A percentile compares a stretch with the other conserved stretches of the same genome.
Evolutionary conservation across 1,140 invertebrate genomes (phyloP).

Genomic region (Tribolium castaneum): DNA sequence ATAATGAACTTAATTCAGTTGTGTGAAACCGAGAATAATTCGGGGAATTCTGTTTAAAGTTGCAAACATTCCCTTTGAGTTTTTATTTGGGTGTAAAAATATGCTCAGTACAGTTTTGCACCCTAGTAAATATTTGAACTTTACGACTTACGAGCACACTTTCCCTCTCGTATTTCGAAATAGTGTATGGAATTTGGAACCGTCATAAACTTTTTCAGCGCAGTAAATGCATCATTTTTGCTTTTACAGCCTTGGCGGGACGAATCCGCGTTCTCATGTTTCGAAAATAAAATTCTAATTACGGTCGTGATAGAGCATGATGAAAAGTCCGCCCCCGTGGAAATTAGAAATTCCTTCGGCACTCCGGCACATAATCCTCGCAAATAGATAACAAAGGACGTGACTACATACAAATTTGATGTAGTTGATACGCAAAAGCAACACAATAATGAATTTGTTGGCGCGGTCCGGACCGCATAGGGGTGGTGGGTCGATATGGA

Average conservation of each 20-base stretch:
- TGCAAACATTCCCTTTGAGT: background rate
- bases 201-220: constrained; percentile 17
- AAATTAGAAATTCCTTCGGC: constrained; percentile 54
- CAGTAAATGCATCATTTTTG: constrained; percentile 20
- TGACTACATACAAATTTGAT: constrained; percentile 56
- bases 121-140: background rate
- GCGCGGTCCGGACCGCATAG: constrained; percentile 58
- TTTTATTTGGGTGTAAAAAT: constrained; percentile 18
- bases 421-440: constrained; percentile 49
- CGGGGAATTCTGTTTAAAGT: background rate
- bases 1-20: background rate
- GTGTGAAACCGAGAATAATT: background rate
- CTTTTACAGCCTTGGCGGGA: background rate
- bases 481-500: constrained; percentile 54
- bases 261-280: background rate
- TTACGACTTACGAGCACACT: background rate
- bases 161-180: constrained; percentile 1
- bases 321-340: background rate
- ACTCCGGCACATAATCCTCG: constrained; percentile 54
- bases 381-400: constrained; percentile 56
- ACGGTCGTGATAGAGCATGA: background rate
- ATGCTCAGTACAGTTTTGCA: constrained; percentile 5
- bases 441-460: constrained; percentile 63
- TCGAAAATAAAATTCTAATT: constrained; percentile 18
- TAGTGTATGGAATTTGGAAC: background rate